A percentile compares a stretch with the other conserved stretches of the same genome.
Evolutionary conservation across 2,113 vertebrate genomes (phyloP).

Genomic region (Scomber colias): DNA sequence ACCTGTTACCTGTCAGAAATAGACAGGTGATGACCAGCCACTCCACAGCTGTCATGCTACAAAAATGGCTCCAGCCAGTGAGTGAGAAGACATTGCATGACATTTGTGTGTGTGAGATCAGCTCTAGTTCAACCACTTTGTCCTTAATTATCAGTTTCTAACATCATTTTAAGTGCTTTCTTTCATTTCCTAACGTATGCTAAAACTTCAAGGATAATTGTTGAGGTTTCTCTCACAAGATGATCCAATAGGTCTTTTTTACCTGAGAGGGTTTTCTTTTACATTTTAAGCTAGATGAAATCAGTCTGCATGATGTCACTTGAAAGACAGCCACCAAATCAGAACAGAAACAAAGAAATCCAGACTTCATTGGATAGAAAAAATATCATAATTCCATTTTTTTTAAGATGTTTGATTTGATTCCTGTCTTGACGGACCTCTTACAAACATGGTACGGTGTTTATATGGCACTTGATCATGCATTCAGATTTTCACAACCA

Average conservation of each 20-base stretch:
- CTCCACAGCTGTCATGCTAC: constrained; percentile 38
- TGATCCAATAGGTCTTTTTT: constrained; percentile 5
- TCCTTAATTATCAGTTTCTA: constrained; percentile 16
- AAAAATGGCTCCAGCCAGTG: not conserved
- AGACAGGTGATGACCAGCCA: not conserved
- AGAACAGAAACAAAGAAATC: constrained; percentile 1
- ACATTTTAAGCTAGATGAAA: constrained; percentile 16
- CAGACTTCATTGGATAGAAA: not conserved
- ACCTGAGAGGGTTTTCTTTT: not conserved
- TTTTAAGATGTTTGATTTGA: not conserved
- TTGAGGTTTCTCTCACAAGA: not conserved
- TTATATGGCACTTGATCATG: constrained; percentile 3
- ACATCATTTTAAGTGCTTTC: constrained; percentile 28
- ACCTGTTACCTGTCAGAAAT: constrained; percentile 1
- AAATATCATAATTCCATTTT: not conserved
- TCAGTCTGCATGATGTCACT: constrained; percentile 31
- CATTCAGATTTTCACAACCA: constrained; percentile 14
- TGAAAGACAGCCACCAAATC: not conserved
- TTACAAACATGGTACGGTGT: not conserved
- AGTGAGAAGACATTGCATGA: constrained; percentile 7
- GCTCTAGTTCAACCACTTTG: constrained; percentile 31
- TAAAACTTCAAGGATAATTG: constrained; percentile 43
- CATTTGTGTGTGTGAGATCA: not conserved
- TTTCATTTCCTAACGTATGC: not conserved
- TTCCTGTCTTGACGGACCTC: constrained; percentile 1